These are phyloP conservation scores for Ceuthmochares aereus DNA, from an alignment of 2,113 vertebrate genomes.

Conservation along the genomic window DNA sequence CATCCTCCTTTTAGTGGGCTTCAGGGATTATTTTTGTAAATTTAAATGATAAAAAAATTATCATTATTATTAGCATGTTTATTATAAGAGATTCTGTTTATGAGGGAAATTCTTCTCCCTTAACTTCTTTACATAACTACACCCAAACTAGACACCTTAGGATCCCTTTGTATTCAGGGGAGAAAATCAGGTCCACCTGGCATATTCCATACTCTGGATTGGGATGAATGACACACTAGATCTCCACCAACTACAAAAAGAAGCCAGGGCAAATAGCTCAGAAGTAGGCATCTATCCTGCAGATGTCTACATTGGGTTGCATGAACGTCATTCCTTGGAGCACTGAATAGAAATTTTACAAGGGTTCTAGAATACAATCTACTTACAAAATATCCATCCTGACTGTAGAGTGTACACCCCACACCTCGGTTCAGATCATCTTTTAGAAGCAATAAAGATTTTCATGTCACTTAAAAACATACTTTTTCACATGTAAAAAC, in stretches of 20 bases:
- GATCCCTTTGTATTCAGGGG: neutral
- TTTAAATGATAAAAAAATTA: neutral
- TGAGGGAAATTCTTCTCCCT: neutral
- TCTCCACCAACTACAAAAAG: neutral
- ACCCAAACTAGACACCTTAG: neutral
- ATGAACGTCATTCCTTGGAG: neutral
- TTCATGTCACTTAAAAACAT: neutral
- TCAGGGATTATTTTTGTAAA: neutral
- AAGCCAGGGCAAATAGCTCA: neutral
- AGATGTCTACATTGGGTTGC: neutral
- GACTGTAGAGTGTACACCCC: neutral
- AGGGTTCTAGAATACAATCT: neutral
- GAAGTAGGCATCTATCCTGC: neutral
- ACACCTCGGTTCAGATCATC: constrained; percentile 5
- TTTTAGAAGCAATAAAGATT: neutral
- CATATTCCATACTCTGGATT: neutral
- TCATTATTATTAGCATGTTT: neutral
- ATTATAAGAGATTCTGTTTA: neutral
- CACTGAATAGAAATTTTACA: neutral
- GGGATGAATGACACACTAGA: neutral
- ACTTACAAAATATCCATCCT: constrained; percentile 31
- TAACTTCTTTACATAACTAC: neutral
- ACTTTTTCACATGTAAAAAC: neutral
- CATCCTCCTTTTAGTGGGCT: neutral
- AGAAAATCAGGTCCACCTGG: neutral